Evolutionary conservation across 2,888 invertebrate genomes (phyloP).

Genomic region (Machimus atricapillus): DNA sequence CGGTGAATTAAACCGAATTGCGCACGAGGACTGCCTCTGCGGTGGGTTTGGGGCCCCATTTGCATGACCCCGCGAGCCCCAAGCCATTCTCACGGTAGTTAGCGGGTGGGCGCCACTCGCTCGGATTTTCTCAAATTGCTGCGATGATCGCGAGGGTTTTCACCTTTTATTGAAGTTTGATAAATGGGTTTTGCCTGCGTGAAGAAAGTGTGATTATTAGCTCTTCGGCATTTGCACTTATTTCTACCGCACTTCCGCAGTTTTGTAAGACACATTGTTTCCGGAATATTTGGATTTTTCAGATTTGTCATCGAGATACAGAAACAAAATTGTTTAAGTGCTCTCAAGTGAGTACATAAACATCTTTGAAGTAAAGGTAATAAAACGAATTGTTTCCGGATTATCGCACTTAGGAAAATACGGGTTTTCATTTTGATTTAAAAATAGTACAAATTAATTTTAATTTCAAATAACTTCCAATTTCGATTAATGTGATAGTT

Average conservation of each 20-base stretch:
- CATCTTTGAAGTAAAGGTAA: too few relatives aligned
- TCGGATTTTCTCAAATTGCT: slow-evolving; percentile 2
- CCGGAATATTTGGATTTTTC: background rate
- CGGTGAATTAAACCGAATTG: background rate
- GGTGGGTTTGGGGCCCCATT: background rate
- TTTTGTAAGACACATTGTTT: background rate
- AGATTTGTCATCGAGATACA: background rate
- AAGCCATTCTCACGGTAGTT: background rate
- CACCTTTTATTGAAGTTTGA: slow-evolving; percentile 17
- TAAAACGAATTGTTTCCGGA: background rate
- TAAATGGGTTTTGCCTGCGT: background rate
- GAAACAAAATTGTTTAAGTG: background rate
- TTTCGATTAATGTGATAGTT: too few relatives aligned
- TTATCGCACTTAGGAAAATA: background rate
- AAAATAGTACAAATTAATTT: too few relatives aligned
- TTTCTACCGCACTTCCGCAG: background rate
- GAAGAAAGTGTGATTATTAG: background rate
- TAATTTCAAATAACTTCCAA: too few relatives aligned
- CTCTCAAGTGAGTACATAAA: background rate
- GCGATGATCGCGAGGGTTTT: background rate
- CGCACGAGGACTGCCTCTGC: background rate
- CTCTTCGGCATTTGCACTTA: background rate
- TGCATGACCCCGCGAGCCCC: background rate
- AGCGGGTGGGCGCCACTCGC: slow-evolving; percentile 12
- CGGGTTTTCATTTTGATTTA: too few relatives aligned